Evolutionary conservation across 2,888 invertebrate species (phyloP), one percentile per base, ranked within the genome.

Genomic region (Abrostola tripartita): DNA sequence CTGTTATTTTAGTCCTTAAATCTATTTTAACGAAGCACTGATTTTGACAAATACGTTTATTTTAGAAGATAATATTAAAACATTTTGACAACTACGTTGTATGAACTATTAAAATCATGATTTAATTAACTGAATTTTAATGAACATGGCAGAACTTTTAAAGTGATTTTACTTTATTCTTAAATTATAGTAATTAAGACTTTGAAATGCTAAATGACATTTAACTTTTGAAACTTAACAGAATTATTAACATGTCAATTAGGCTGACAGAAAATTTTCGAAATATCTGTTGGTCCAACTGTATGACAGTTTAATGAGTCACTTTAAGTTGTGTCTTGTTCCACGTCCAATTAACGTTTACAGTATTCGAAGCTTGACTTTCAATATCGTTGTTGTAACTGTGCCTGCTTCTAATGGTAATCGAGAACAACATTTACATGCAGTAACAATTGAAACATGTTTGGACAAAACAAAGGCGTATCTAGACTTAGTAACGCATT

Each of bases 401-500:
- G 71, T 66, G 73, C 49, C 61, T 82, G 77, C 81, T 83, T 72
- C 78, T 79, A 86, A 86, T 89, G 86, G 86, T 86, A 88, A 91
- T 90, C 88, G 85, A 82, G 87, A 83, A 71, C 85, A 87, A 83
- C 85, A 88, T 91, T 90, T 88, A 89, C 91, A 91, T 91, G 81
- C 72, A 79, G 81, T 80, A 85, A 88, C 88, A 88, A 89, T 87
- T 85, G 88, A 83, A 88, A 88, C 87, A 86, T 86, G 87, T 85
- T 87, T 84, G 78, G 86, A 88, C 90, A 84, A 87, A 87, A 91
- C 90, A 92, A 92, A 90, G 88, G 87, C 86, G 83, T 85, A 85
- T 78, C 83, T 81, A 68, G 80, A 69, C 72, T 68, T 71, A 74
- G 78, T 77, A 79, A 79, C 68, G 71, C 70, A 82, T 79, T 81